Evolutionary conservation across 2,888 invertebrate species (phyloP), one percentile per base, ranked within the genome.

Genomic region (Pseudanteris insignis): DNA sequence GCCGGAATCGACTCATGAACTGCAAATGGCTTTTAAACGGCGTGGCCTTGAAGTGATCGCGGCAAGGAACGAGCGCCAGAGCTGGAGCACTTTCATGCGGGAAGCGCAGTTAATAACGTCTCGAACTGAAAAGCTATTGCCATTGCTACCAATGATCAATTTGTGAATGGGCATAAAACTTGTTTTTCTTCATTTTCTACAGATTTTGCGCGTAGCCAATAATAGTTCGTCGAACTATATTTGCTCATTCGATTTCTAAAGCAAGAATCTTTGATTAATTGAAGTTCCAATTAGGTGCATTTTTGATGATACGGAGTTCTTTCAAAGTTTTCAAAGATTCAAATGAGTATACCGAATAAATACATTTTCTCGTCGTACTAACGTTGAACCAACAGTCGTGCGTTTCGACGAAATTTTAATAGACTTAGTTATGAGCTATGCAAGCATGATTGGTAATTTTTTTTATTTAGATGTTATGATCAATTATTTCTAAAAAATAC

Each of bases 81-180:
- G 11, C 18, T 4, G 24, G 18, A 12, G 12, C 26, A 30, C 32
- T 40, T 38, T 48, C 38, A 26, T 32, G 33, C 38, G 38, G 24
- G 26, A 32, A 32, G 32, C 44, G 33, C 38, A 21, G 38, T 33
- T 40, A 46, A 54, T 40, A 44, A 38, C 33, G 38, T 25, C 33
- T 25, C 33, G 13, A 34, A 30, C 18, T 40, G 33, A 36, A 46
- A 46, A 40, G 21, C 28, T 33, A 33, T 34, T 25, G 47, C 28
- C 38, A 33, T 34, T 25, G 47, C 10, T 41, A 28, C 34, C 51
- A 51, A 53, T 53, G 34, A 54, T 46, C 38, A 46, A 36, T 54
- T 54, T 54, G 33, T 28, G 25, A 25, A 15, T 15, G 21, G 34
- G 18, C 33, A 15, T 18, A 11, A 36, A 36, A 46, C 28, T 34